These are phyloP conservation scores for Aleiodes sp. DNA, from an alignment of 1,140 invertebrate genomes.

Conservation along the genomic window DNA sequence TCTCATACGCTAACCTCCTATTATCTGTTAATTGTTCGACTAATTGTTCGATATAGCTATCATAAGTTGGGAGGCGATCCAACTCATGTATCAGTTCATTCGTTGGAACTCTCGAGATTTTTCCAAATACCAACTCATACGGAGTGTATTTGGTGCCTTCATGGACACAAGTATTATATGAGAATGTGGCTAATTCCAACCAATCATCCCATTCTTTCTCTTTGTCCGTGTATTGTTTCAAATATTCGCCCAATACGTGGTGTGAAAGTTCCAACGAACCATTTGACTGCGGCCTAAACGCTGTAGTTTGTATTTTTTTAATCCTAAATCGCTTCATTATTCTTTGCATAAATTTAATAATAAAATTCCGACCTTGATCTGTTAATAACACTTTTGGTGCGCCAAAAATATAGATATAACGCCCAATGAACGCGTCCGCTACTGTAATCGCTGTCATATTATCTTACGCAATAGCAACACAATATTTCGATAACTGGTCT, in stretches of 20 bases:
- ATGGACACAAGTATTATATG: constrained; percentile 39
- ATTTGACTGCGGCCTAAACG: constrained; percentile 33
- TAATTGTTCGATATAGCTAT: background rate
- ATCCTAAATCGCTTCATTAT: constrained; percentile 39
- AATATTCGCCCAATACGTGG: constrained; percentile 39
- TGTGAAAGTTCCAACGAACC: constrained; percentile 42
- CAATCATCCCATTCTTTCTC: constrained; percentile 54
- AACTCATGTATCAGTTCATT: background rate
- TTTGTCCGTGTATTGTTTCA: constrained; percentile 40
- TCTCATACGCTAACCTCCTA: background rate
- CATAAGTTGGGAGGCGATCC: background rate
- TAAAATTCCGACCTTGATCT: constrained; percentile 45
- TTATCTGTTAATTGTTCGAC: background rate
- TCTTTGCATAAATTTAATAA: constrained; percentile 37
- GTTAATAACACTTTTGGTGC: constrained; percentile 42
- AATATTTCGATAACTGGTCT: constrained; percentile 48
- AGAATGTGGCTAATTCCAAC: constrained; percentile 12
- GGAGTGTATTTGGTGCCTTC: constrained; percentile 42
- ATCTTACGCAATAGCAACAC: constrained; percentile 30
- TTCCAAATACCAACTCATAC: constrained; percentile 23
- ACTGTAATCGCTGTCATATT: constrained; percentile 37
- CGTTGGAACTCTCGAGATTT: background rate
- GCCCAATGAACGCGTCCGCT: constrained; percentile 40
- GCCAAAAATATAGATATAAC: constrained; percentile 44
- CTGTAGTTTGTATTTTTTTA: constrained; percentile 13